These are phyloP conservation scores for Oreotrochilus melanogaster DNA, from an alignment of 2,113 vertebrate species.

Conservation along the genomic window DNA sequence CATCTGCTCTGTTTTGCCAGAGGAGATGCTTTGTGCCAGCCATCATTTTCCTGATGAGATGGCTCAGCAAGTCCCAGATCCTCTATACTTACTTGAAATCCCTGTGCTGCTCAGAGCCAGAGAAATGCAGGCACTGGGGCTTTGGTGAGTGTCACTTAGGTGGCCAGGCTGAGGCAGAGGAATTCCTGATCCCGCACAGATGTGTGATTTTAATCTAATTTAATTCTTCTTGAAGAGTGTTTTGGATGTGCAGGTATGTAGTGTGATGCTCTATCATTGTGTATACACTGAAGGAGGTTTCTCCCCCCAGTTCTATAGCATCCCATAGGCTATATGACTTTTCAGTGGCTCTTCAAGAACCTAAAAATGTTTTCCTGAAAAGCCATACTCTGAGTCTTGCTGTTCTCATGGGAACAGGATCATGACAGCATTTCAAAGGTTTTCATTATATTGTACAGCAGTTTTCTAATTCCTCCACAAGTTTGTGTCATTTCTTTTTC, in stretches of 20 bases:
- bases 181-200: too few species aligned
- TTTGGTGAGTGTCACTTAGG: rapidly evolving
- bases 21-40: neutral
- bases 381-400: neutral
- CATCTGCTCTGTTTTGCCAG: neutral
- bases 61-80: neutral
- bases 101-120: neutral
- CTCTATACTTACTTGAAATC: neutral
- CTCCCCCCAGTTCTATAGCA: rapidly evolving
- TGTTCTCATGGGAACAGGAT: neutral
- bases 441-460: neutral
- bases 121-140: rapidly evolving
- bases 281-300: rapidly evolving
- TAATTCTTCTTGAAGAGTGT: neutral
- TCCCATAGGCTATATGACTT: neutral
- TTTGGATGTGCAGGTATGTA: rapidly evolving
- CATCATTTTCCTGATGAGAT: neutral
- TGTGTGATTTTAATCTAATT: neutral
- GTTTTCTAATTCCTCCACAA: neutral
- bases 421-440: neutral
- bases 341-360: neutral
- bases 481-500: neutral
- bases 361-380: neutral
- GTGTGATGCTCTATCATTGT: neutral
- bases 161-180: neutral